Evolutionary conservation across 1,140 invertebrate species (phyloP), one percentile per base, ranked within the genome.

Genomic region (Neodiprion fabricii): DNA sequence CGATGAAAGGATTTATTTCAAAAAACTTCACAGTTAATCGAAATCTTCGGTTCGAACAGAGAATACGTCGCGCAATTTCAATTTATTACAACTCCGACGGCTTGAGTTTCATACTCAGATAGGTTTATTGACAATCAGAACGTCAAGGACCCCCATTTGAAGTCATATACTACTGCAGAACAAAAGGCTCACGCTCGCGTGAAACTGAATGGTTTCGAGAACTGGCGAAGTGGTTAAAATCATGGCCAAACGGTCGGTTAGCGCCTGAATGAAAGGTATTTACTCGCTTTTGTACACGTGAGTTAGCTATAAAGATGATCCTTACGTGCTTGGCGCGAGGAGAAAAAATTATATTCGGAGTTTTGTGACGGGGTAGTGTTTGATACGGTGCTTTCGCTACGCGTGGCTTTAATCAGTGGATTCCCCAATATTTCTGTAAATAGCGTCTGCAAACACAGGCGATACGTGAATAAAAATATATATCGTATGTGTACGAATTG

Each of bases 191-290:
- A n/a, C 53, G 53, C 53, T 61, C 11, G 53, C 53, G 53, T 61
- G 53, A n/a, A 61, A 12, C n/a, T n/a, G n/a, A 61, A 61, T 61
- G 53, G 53, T 11, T 61, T 61, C n/a, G 53, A 61, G 53, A 61
- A n/a, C n/a, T n/a, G 1, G 53, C n/a, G 53, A n/a, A n/a, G 53
- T n/a, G 53, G 53, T 61, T 53, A 11, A 61, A 61, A 61, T 61
- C 53, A 61, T 61, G 53, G n/a, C 53, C 53, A 61, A 61, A 61
- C 53, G 53, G 53, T n/a, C 53, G 53, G 53, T 61, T 61, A 61
- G 53, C 53, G 53, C 53, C n/a, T 61, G n/a, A 61, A 61, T n/a
- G 53, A 11, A n/a, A 61, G 1, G 53, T 4, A 61, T 40, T 40
- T 5, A 40, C 28, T 4, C 28, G 28, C 28, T 40, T 40, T 40